Percentiles rank a stretch among this genome's conserved stretches.
Evolutionary conservation across 1,140 invertebrate species (phyloP).

Genomic region (Xylocopa sonorina): DNA sequence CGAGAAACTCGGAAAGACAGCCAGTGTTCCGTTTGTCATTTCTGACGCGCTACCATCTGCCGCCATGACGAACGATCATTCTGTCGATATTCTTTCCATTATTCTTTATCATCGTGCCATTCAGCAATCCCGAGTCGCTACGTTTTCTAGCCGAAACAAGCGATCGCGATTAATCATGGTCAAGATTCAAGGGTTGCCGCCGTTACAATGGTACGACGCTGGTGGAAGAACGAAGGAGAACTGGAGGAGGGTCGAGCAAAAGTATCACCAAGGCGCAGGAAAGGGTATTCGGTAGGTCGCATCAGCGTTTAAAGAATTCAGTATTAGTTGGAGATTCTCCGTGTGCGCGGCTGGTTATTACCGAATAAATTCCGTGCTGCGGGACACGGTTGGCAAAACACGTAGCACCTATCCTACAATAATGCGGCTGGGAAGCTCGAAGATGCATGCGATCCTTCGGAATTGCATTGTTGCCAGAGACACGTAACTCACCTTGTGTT

Average conservation of each 20-base stretch:
- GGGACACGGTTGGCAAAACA: too few relatives aligned
- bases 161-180: neutral
- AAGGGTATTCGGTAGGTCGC: too few relatives aligned
- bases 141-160: neutral
- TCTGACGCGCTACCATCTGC: neutral
- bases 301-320: too few relatives aligned
- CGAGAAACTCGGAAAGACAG: neutral
- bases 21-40: neutral
- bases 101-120: neutral
- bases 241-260: too few relatives aligned
- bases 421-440: constrained; percentile 3
- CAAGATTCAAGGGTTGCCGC: too few relatives aligned
- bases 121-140: neutral
- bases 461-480: neutral
- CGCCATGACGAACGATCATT: neutral
- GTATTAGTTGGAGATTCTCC: too few relatives aligned
- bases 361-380: constrained; percentile 4
- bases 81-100: neutral
- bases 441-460: neutral
- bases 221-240: too few relatives aligned
- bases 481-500: neutral
- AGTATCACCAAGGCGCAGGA: too few relatives aligned
- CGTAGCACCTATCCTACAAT: neutral
- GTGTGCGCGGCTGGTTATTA: neutral
- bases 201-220: too few relatives aligned